These are phyloP conservation scores for Disparrhopalites patrizii DNA, from an alignment of 2,888 invertebrate genomes.

Conservation along the genomic window DNA sequence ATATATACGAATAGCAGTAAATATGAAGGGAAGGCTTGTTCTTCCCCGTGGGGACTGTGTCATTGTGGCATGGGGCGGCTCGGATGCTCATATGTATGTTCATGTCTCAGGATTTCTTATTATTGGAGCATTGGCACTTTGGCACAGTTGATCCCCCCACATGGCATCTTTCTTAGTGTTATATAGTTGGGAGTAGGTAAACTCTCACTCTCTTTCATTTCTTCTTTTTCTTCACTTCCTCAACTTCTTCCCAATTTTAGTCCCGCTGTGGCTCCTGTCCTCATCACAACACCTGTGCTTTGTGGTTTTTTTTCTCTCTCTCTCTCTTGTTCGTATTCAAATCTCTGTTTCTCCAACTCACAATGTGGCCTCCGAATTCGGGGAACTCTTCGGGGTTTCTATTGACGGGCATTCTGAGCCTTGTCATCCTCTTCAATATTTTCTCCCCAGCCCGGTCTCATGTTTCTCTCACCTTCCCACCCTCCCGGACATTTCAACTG, in stretches of 20 bases:
- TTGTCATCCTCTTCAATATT: no score
- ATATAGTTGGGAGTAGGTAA: no score
- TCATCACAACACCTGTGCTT: neutral
- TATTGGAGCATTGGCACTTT: conserved; percentile 10
- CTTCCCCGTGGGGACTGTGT: no score
- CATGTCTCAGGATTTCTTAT: no score
- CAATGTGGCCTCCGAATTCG: neutral
- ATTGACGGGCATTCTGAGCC: no score
- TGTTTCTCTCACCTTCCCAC: conserved; percentile 84
- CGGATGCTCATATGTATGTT: no score
- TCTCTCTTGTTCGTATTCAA: neutral
- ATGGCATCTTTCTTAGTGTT: no score
- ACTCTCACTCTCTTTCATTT: neutral
- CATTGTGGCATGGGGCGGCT: no score
- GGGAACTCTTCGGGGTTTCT: neutral
- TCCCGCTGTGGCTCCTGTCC: neutral
- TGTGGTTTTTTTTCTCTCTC: neutral
- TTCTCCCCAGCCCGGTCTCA: conserved; percentile 59
- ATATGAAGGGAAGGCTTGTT: no score
- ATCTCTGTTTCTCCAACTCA: no score
- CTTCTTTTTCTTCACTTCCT: neutral
- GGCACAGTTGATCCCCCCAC: conserved; percentile 5
- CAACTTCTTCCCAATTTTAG: conserved; percentile 9
- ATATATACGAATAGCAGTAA: no score
- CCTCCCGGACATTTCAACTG: conserved; percentile 79